Evolutionary conservation across 2,888 invertebrate species (phyloP).

Genomic region (Torymus tubicola): DNA sequence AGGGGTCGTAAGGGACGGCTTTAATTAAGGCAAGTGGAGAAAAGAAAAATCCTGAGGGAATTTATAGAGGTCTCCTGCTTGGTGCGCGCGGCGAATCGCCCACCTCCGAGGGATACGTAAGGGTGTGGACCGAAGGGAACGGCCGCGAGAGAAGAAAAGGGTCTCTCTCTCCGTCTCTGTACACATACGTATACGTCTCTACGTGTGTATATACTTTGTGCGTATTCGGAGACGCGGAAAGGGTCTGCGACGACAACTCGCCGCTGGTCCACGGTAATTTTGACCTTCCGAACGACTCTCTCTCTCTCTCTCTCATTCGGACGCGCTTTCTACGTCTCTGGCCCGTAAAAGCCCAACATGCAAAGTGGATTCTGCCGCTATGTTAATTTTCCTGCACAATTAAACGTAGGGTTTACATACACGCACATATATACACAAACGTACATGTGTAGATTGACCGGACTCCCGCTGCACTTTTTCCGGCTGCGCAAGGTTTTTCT

Average conservation of each 20-base stretch:
- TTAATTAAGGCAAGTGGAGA: slow-evolving; percentile 76
- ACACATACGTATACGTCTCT: not conserved
- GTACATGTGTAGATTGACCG: not conserved
- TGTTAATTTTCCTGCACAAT: slow-evolving; percentile 69
- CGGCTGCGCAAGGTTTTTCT: not conserved
- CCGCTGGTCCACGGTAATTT: slow-evolving; percentile 65
- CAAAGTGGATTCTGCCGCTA: slow-evolving; percentile 65
- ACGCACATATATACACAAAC: too few relatives aligned
- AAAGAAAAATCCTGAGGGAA: slow-evolving; percentile 75
- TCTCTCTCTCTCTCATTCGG: not conserved
- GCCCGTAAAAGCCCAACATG: slow-evolving; percentile 70
- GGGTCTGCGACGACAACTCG: slow-evolving; percentile 26
- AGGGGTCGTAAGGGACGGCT: slow-evolving; percentile 70
- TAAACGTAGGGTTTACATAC: slow-evolving; percentile 59
- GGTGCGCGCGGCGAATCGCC: slow-evolving; percentile 17
- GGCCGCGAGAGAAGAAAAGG: slow-evolving; percentile 41
- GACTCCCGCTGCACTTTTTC: slow-evolving; percentile 24
- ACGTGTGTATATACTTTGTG: not conserved
- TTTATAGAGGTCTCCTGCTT: slow-evolving; percentile 73
- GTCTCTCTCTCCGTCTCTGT: not conserved
- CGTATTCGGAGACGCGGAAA: slow-evolving; percentile 45
- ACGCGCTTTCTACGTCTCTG: slow-evolving; percentile 24
- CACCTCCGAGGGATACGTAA: slow-evolving; percentile 54
- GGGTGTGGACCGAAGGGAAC: slow-evolving; percentile 49
- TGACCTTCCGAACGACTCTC: slow-evolving; percentile 61